These are phyloP conservation scores for Lucifuga dentata DNA, from an alignment of 2,113 vertebrate genomes.

Conservation along the genomic window DNA sequence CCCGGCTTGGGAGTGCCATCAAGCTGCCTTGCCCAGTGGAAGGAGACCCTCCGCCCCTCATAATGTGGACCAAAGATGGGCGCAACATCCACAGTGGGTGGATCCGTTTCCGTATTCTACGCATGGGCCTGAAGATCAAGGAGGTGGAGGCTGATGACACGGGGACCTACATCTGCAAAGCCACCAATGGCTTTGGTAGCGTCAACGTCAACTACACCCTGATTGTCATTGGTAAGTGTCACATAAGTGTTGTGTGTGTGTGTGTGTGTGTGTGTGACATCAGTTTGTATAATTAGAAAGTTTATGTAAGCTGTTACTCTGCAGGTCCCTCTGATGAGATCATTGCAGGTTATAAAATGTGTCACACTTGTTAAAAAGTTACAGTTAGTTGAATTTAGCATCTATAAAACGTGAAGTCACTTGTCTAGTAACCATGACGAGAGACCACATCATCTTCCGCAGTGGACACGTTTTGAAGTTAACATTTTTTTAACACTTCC, in stretches of 20 bases:
- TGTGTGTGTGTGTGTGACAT: background rate
- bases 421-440: constrained; percentile 47
- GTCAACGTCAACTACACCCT: constrained; percentile 98
- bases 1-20: constrained; percentile 90
- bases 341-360: constrained; percentile 22
- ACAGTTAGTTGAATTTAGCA: background rate
- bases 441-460: constrained; percentile 6
- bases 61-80: constrained; percentile 98
- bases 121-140: constrained; percentile 94
- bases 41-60: constrained; percentile 94
- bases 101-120: constrained; percentile 93
- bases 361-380: constrained; percentile 33
- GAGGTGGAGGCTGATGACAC: constrained; percentile 93
- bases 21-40: constrained; percentile 95
- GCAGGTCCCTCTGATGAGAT: constrained; percentile 34
- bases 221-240: constrained; percentile 92
- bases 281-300: background rate
- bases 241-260: background rate
- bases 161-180: constrained; percentile 95
- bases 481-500: constrained; percentile 18
- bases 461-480: constrained; percentile 11
- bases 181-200: constrained; percentile 97
- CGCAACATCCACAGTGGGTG: constrained; percentile 96
- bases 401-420: constrained; percentile 57
- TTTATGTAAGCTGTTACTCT: constrained; percentile 12